Evolutionary conservation across 1,140 invertebrate species (phyloP), one percentile per base, ranked within the genome.

Genomic region (Chrysoperla carnea): DNA sequence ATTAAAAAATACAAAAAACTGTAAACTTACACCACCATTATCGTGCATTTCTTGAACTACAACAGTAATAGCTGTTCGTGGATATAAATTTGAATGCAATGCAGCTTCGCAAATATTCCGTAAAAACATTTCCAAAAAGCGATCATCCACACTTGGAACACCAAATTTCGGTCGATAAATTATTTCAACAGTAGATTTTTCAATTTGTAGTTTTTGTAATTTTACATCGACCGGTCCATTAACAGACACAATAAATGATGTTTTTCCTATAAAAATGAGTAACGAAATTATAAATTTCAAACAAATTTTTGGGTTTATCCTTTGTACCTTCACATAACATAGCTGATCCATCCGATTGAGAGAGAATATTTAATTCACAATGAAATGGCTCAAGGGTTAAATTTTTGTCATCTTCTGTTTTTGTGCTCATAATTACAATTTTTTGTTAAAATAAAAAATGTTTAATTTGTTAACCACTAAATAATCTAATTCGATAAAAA

Each of bases 31-130:
- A 45, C 83, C 82, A 46, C 86, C 84, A 57, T 67, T 72, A 65
- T 89, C 76, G 63, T 92, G 79, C 50, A 92, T 63, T 67, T 93
- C 88, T 64, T 93, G 88, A 43, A 92, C 53, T 48, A 81, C 80
- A 12, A 93, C 63, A 8, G 71, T 73, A 46, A 92, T 75, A 14
- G 76, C 69, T 6, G 85, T 75, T 29, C 84, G 67, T 6, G 88
- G 88, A 66, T 89, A 78, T 13, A 84, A 55, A 40, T 69, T 62
- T 1, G 74, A 63, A 3, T 84, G 52, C 36, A 92, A 56, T 1
- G 76, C 72, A 27, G 75, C 62, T 58, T 89, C 81, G 60, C 81
- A 82, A 4, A 79, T 78, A 52, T 80, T 78, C 52, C 65, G 72
- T 41, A 93, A 73, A 14, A 81, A 70, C 41, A 71, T 68, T 64